Conservation (phyloP, 2,888 invertebrate genomes). For the Malthinus flaveolus region DNA sequence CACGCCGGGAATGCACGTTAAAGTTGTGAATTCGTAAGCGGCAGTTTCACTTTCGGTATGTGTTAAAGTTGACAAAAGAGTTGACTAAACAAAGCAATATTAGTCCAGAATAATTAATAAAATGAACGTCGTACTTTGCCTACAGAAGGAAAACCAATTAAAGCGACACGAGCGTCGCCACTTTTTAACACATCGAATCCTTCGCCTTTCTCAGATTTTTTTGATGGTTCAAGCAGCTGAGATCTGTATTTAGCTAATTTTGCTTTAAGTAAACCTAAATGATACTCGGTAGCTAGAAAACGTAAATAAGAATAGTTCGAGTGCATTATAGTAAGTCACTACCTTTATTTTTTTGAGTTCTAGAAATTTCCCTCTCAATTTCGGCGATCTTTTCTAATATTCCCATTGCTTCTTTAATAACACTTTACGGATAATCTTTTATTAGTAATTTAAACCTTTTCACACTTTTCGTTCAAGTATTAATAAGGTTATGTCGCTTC, state of each 20-base stretch:
- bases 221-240: constrained; percentile 91
- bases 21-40: constrained; percentile 97
- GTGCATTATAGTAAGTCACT: constrained; percentile 27
- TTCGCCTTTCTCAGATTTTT: constrained; percentile 93
- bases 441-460: no score
- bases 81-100: constrained; percentile 68
- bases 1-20: constrained; percentile 99
- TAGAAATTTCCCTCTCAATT: constrained; percentile 96
- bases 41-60: constrained; percentile 97
- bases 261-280: constrained; percentile 96
- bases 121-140: constrained; percentile 72
- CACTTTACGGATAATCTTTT: constrained; percentile 5
- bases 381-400: constrained; percentile 98
- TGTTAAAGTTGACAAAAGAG: constrained; percentile 91
- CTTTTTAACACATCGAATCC: constrained; percentile 99
- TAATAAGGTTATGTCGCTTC: no score
- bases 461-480: background rate
- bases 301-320: constrained; percentile 14
- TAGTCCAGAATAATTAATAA: background rate
- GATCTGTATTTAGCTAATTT: constrained; percentile 94
- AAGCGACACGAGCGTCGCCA: constrained; percentile 96
- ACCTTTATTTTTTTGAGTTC: constrained; percentile 99
- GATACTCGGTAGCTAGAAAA: constrained; percentile 91
- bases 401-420: constrained; percentile 70
- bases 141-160: constrained; percentile 98